Conservation (phyloP, 2,888 invertebrate genomes). For the Timema podura region DNA sequence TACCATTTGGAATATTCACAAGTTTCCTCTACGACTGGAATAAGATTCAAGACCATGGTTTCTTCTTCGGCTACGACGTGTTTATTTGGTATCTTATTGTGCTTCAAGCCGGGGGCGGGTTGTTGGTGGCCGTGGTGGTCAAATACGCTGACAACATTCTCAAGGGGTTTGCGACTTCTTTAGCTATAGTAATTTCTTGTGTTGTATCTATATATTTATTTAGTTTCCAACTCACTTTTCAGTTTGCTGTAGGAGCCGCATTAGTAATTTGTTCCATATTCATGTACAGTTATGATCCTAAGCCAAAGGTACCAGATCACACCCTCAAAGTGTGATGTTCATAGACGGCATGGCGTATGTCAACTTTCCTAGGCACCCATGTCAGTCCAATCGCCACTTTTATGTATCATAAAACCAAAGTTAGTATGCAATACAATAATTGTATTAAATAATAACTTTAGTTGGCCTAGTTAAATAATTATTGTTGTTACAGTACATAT, state of each 20-base stretch:
- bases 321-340: no score
- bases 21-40: slow-evolving; percentile 67
- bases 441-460: no score
- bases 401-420: no score
- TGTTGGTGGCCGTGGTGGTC: slow-evolving; percentile 96
- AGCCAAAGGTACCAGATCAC: slow-evolving; percentile 35
- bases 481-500: no score
- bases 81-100: slow-evolving; percentile 86
- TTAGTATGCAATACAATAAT: no score
- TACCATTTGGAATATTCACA: slow-evolving; percentile 82
- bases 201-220: slow-evolving; percentile 91
- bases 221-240: slow-evolving; percentile 78
- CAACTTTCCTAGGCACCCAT: no score
- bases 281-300: slow-evolving; percentile 80
- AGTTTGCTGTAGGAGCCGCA: slow-evolving; percentile 79
- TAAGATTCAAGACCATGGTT: slow-evolving; percentile 60
- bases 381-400: no score
- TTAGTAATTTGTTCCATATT: slow-evolving; percentile 94
- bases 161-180: slow-evolving; percentile 96
- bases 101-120: slow-evolving; percentile 90
- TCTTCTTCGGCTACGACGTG: slow-evolving; percentile 71
- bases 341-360: no score
- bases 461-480: no score
- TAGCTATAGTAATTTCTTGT: slow-evolving; percentile 94
- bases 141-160: slow-evolving; percentile 99